phyloP scores from a whole-genome alignment of 2,113 vertebrate species.

The Scomber japonicus region DNA sequence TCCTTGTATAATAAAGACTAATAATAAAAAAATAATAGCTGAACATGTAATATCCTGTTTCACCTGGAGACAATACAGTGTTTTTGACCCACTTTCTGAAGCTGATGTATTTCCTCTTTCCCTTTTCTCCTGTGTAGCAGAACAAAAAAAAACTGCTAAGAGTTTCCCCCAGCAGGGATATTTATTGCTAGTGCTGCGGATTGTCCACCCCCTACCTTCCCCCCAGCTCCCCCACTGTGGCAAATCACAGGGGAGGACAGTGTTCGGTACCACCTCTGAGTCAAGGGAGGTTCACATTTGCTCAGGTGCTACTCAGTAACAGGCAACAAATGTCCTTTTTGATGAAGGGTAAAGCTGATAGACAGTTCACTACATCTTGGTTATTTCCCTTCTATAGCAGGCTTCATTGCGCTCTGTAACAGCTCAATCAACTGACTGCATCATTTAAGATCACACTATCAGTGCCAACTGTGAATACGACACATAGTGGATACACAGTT shows the following conservation, averaged over 20 bases:
- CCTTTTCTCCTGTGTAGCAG: slow-evolving; percentile 48
- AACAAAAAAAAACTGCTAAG: slow-evolving; percentile 64
- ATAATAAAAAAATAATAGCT: background rate
- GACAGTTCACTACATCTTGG: slow-evolving; percentile 63
- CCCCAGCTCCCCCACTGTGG: slow-evolving; percentile 62
- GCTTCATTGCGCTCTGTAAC: slow-evolving; percentile 47
- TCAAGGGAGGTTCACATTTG: slow-evolving; percentile 60
- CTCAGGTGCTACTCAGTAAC: slow-evolving; percentile 68
- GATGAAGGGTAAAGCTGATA: slow-evolving; percentile 63
- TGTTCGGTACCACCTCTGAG: slow-evolving; percentile 66
- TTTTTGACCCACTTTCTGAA: slow-evolving; percentile 69
- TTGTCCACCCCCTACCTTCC: slow-evolving; percentile 50
- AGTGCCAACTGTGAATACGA: slow-evolving; percentile 37
- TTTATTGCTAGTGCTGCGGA: slow-evolving; percentile 73
- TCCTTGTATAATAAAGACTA: too few species aligned
- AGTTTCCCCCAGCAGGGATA: slow-evolving; percentile 70
- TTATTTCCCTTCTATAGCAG: slow-evolving; percentile 54
- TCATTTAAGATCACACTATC: slow-evolving; percentile 65
- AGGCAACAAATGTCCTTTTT: slow-evolving; percentile 67
- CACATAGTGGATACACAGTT: slow-evolving; percentile 10
- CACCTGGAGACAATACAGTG: slow-evolving; percentile 51
- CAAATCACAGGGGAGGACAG: slow-evolving; percentile 79
- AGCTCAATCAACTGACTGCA: slow-evolving; percentile 62
- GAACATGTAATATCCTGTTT: slow-evolving; percentile 45
- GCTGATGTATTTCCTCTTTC: slow-evolving; percentile 63